Evolutionary conservation across 2,113 vertebrate species (phyloP).

Genomic region (Cranoglanis bouderius): DNA sequence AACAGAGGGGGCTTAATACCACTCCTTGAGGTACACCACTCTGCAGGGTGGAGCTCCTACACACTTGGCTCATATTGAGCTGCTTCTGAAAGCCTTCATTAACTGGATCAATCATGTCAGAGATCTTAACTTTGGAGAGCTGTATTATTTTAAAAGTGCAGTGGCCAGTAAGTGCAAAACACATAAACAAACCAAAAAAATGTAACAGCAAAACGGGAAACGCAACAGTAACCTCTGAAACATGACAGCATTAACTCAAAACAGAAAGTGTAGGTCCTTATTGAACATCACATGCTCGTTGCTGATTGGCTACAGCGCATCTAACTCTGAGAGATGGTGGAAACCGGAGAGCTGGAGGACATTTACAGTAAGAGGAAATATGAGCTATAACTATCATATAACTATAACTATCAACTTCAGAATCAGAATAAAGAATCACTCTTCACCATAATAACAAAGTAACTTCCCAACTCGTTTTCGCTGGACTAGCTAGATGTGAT

Average conservation of each 20-base stretch:
- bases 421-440: background rate
- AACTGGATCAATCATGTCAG: background rate
- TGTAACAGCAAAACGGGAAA: background rate
- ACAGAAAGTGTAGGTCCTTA: background rate
- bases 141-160: background rate
- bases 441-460: too few relatives aligned
- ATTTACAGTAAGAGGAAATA: background rate
- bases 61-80: background rate
- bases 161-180: background rate
- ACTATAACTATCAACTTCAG: background rate
- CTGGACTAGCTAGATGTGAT: background rate
- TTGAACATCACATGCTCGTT: background rate
- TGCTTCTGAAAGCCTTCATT: background rate
- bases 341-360: background rate
- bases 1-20: background rate
- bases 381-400: background rate
- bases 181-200: background rate
- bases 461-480: background rate
- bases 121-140: background rate
- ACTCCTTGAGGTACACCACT: constrained; percentile 16
- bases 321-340: background rate
- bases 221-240: background rate
- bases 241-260: background rate
- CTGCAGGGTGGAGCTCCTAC: constrained; percentile 16
- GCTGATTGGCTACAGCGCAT: background rate